Base-by-base conservation (phyloP, 2,888 invertebrate species). In the Crematogaster levior region DNA sequence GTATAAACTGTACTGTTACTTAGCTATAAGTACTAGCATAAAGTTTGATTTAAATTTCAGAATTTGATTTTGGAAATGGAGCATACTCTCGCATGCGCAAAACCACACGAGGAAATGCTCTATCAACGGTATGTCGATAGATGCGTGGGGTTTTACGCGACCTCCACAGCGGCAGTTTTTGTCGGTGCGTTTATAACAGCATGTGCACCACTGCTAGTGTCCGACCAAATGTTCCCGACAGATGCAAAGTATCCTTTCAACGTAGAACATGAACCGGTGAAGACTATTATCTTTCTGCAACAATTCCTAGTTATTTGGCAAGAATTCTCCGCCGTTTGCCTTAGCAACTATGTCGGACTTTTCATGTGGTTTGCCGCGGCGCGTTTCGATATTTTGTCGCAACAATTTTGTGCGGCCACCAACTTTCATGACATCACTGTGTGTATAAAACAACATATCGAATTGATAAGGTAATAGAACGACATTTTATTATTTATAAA, bases 221-320 rank as follows among this genome's bases (percentile, higher is more conserved):
- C n/a, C 27, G 34, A 81, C 9, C 88, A 88, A 48, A n/a, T 81
- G 9, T 84, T 93, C 24, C 93, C 93, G 3, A 90, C 90, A 1
- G 89, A 91, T 27, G 87, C 91, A 6, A 91, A 91, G 89, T 93
- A 92, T 87, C 93, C 92, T 30, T 92, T 93, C 86, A 51, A 89
- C 0, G 46, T 88, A 6, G 85, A 92, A 37, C 9, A 70, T n/a
- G 43, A 75, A 6, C 58, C 65, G n/a, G 37, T 84, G 6, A 82
- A 80, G 51, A 73, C 73, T 48, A 61, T 85, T 15, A 51, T 93
- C 1, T 92, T 91, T 68, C n/a, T 82, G 15, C 80, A 83, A 0
- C 92, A 93, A 58, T 68, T 84, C 4, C 9, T 92, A n/a, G 46
- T n/a, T 30, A 48, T 27, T 6, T 9, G 12, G 85, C 88, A 5